Percentiles rank a stretch among this genome's conserved stretches.
phyloP scores from a whole-genome alignment of 2,113 vertebrate genomes.

The Crotalus viridis region DNA sequence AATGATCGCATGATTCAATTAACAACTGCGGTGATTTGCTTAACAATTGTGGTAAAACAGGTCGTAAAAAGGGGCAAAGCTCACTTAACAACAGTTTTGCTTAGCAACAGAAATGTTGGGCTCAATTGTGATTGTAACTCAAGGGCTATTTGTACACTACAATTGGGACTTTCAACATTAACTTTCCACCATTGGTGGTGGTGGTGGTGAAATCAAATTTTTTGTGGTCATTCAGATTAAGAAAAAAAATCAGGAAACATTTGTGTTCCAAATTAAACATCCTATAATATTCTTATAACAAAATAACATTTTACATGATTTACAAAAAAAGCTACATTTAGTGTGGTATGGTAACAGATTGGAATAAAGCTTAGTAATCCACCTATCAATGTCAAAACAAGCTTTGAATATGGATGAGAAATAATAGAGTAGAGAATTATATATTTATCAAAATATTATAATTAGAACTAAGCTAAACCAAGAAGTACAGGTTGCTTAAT shows the following conservation, averaged over 20 bases:
- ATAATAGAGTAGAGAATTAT: slow-evolving; percentile 33
- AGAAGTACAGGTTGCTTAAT: background rate
- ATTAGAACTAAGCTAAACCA: background rate
- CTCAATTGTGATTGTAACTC: background rate
- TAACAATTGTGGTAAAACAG: background rate
- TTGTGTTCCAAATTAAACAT: background rate
- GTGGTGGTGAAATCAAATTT: background rate
- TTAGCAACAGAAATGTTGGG: background rate
- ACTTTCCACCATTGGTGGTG: background rate
- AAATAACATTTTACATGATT: slow-evolving; percentile 39
- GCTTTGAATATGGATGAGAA: slow-evolving; percentile 1
- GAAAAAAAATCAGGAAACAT: slow-evolving; percentile 3
- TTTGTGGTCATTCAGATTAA: background rate
- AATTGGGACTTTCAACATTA: slow-evolving; percentile 12
- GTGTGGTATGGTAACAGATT: slow-evolving; percentile 10
- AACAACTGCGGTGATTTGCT: background rate
- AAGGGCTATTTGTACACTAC: background rate
- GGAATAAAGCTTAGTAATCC: background rate
- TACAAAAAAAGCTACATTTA: slow-evolving; percentile 22
- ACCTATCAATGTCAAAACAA: slow-evolving; percentile 15
- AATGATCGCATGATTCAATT: background rate
- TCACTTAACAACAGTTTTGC: background rate
- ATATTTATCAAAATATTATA: slow-evolving; percentile 13
- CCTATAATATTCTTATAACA: background rate
- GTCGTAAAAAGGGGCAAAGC: background rate